These are phyloP conservation scores for Apodemia zela DNA, from an alignment of 2,888 invertebrate species.

Conservation along the genomic window DNA sequence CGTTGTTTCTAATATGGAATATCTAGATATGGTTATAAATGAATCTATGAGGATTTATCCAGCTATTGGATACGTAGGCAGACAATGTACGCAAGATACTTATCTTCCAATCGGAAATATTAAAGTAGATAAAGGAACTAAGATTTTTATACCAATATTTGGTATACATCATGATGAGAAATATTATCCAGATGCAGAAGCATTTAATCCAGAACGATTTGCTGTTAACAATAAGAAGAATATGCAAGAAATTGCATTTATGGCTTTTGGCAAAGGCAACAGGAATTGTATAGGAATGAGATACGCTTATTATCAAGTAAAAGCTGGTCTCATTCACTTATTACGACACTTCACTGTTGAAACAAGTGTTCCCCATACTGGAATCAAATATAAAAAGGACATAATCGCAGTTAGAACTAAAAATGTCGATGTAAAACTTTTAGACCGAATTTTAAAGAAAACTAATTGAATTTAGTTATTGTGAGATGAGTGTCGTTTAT, in stretches of 20 bases:
- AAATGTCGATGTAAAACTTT: conserved; percentile 46
- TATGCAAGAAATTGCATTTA: conserved; percentile 50
- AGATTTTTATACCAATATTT: conserved; percentile 33
- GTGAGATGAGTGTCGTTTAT: no score
- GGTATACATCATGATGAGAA: conserved; percentile 46
- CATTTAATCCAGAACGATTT: conserved; percentile 43
- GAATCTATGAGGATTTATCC: conserved; percentile 68
- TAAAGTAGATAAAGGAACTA: conserved; percentile 38
- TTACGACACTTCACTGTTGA: conserved; percentile 31
- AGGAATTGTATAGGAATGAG: conserved; percentile 67
- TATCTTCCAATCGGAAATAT: conserved; percentile 43
- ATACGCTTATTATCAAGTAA: conserved; percentile 47
- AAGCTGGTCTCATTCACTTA: conserved; percentile 34
- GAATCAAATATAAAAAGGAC: conserved; percentile 37
- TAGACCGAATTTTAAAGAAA: conserved; percentile 20
- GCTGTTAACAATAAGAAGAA: conserved; percentile 34
- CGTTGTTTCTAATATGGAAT: conserved; percentile 46
- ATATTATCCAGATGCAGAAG: conserved; percentile 43
- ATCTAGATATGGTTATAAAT: conserved; percentile 50
- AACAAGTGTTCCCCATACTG: conserved; percentile 26
- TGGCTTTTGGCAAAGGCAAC: conserved; percentile 75
- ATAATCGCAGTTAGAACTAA: conserved; percentile 41
- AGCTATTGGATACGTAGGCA: conserved; percentile 49
- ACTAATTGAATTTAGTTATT: neutral
- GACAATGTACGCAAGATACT: conserved; percentile 47